Percentiles rank a stretch among this genome's conserved stretches.
Evolutionary conservation across 2,888 invertebrate genomes (phyloP).

Genomic region (Subacronicta megacephala): DNA sequence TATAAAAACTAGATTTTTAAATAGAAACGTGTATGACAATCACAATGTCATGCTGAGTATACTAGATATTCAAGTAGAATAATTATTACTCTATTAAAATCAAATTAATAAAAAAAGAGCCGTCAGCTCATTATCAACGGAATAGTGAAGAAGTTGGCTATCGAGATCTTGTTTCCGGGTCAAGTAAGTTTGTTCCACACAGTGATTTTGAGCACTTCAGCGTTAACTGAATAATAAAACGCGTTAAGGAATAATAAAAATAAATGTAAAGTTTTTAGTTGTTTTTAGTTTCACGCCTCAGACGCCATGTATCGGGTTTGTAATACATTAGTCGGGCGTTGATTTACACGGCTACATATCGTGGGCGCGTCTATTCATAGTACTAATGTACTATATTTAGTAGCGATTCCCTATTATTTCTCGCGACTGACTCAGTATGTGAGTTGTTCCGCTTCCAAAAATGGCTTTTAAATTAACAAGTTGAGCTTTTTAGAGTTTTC

Average conservation of each 20-base stretch:
- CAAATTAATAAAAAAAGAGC: conserved; percentile 43
- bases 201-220: conserved; percentile 62
- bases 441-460: conserved; percentile 80
- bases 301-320: conserved; percentile 77
- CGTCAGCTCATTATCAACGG: conserved; percentile 57
- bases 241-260: conserved; percentile 61
- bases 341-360: conserved; percentile 84
- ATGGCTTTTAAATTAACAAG: conserved; percentile 51
- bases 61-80: conserved; percentile 14
- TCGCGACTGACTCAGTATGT: conserved; percentile 79
- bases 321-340: conserved; percentile 86
- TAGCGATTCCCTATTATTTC: conserved; percentile 86
- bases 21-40: conserved; percentile 3
- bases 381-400: conserved; percentile 88
- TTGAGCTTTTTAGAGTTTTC: conserved; percentile 18
- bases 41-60: conserved; percentile 2
- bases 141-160: conserved; percentile 62
- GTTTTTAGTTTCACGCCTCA: conserved; percentile 69
- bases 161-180: conserved; percentile 69
- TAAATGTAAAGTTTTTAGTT: conserved; percentile 57
- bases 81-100: conserved; percentile 6
- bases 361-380: conserved; percentile 88
- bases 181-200: conserved; percentile 68
- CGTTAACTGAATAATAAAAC: conserved; percentile 55
- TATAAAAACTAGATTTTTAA: neutral